Base-by-base conservation (phyloP, 2,888 invertebrate species). In the Myopa tessellatipennis region DNA sequence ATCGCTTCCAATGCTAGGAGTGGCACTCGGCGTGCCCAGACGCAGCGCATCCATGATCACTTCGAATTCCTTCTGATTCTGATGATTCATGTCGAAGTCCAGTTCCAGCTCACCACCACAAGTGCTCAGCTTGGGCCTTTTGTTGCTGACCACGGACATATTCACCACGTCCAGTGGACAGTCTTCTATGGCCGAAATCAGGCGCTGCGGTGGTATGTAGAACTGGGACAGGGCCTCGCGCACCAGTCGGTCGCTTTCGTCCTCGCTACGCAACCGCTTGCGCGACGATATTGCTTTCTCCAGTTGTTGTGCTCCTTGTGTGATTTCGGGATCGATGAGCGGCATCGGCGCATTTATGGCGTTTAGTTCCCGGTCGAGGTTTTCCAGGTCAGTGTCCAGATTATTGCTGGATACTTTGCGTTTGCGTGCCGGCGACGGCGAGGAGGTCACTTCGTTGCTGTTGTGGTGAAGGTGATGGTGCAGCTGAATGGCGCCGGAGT, bases 141-240 rank as follows among this genome's bases (percentile, higher is more conserved):
- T 84, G 71, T 77, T 77, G 67, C 72, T 75, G 26, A 16, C 65
- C 58, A 70, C 73, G 55, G 40, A 84, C 12, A 84, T 79, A n/a
- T 83, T 84, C 3, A 84, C 86, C 63, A 85, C 85, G 76, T 84
- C 89, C 80, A 89, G 78, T 0, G 89, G 89, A 80, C 92, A 92
- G 80, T 93, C 93, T 85, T 93, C 93, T 79, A 93, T 92, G 78
- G 92, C 92, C 50, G 93, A 92, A 79, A 94, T 90, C 85, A 93
- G 90, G 77, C 93, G 90, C 45, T 93, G 93, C 1, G 93, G 93
- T 14, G 93, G 93, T 79, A 93, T 92, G 85, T 93, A 94, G 85
- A 93, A 93, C 84, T 94, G 93, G 78, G 93, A 93, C 79, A 94
- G 90, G 6, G 94, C 93, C 83, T 93, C 93, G 82, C 93, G 92